These are phyloP conservation scores for Rhynchophorus ferrugineus DNA, from an alignment of 1,140 invertebrate genomes.

Conservation along the genomic window DNA sequence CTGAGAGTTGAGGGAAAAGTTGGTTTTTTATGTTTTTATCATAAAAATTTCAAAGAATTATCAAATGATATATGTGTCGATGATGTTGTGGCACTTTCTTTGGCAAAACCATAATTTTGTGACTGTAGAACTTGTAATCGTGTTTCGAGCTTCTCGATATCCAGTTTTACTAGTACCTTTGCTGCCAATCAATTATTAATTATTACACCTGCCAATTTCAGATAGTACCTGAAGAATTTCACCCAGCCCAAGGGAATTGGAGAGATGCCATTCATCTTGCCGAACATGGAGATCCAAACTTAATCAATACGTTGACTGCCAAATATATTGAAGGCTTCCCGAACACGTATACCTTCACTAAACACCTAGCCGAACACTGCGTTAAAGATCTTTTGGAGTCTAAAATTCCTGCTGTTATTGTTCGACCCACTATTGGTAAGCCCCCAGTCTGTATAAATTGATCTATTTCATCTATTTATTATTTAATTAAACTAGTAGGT, in stretches of 20 bases:
- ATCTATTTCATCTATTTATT: too few species aligned
- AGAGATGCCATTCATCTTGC: conserved; percentile 72
- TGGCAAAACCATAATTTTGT: too few species aligned
- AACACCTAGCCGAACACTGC: conserved; percentile 71
- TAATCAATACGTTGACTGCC: conserved; percentile 57
- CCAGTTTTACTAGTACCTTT: too few species aligned
- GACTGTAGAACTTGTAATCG: too few species aligned
- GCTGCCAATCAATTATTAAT: not conserved
- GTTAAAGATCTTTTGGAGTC: conserved; percentile 57
- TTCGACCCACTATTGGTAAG: conserved; percentile 86
- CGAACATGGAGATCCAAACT: conserved; percentile 65
- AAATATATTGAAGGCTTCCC: conserved; percentile 66
- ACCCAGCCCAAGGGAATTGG: conserved; percentile 59
- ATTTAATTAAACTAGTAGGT: too few species aligned
- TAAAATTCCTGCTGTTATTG: conserved; percentile 69
- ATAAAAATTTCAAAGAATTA: too few species aligned
- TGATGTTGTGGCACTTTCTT: not conserved
- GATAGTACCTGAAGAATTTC: not conserved
- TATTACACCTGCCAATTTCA: not conserved
- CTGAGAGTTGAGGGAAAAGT: too few species aligned
- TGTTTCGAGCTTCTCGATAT: too few species aligned
- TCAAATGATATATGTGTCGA: not conserved
- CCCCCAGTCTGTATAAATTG: too few species aligned
- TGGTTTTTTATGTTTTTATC: too few species aligned
- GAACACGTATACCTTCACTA: conserved; percentile 82